phyloP scores from a whole-genome alignment of 2,113 vertebrate species.

The Pithys albifrons region DNA sequence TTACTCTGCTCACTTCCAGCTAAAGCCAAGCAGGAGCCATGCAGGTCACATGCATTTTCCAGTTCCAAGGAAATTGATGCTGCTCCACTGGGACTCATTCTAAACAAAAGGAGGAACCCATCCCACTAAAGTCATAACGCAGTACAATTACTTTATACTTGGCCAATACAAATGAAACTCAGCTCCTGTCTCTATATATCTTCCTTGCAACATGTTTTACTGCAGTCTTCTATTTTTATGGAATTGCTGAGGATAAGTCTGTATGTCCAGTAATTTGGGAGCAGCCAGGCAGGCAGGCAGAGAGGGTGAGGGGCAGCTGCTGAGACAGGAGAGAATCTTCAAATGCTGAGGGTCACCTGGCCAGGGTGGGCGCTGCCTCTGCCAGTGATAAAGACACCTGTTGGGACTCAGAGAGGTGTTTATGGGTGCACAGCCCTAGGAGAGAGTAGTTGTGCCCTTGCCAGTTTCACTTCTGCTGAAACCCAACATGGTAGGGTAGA shows the following conservation, averaged over 20 bases:
- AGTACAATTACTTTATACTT: neutral
- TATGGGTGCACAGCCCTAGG: rapidly evolving
- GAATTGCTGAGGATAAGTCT: neutral
- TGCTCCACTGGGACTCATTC: neutral
- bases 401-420: neutral
- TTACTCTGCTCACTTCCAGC: constrained; percentile 18
- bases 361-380: neutral
- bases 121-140: neutral
- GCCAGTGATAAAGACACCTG: rapidly evolving
- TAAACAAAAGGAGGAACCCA: constrained; percentile 60
- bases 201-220: neutral
- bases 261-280: neutral
- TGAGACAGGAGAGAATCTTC: neutral
- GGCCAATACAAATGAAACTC: neutral
- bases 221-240: neutral
- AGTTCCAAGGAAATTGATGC: neutral
- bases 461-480: constrained; percentile 37
- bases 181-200: neutral
- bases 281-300: rapidly evolving
- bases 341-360: neutral
- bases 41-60: neutral
- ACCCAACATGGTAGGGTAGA: neutral
- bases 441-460: neutral
- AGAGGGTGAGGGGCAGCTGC: neutral
- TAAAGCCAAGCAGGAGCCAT: neutral